Base-by-base conservation (phyloP, 30 jellyfish, hydroid and myxozoan genomes). In the Turritopsis rubra region DNA sequence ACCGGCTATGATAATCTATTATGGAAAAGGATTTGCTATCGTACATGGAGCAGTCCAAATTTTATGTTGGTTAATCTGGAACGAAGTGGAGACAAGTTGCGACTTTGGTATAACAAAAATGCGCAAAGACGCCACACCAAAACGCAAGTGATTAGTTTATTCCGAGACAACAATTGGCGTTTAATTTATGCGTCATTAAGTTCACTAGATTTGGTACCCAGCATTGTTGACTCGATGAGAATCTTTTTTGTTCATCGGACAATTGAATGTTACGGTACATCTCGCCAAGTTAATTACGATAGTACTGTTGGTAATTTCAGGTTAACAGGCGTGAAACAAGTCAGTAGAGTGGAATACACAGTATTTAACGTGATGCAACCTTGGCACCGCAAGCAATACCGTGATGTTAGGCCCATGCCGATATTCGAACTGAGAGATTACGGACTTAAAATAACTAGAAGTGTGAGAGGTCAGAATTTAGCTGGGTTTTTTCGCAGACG, bases 401-500 rank as follows among this genome's bases (percentile, higher is more conserved):
- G 23, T 5, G 52, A 66, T 25, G 72, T 71, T 21, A 24, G 72
- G 21, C 83, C 84, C 0, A 20, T 65, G 28, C 68, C 88, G 23
- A 82, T 82, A 16, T 65, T 65, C 72, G 27, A 41, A 21, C 21
- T 82, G 18, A 29, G 41, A 17, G 74, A 82, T 71, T 82, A 20
- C 81, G 88, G 88, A 16, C 54, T 82, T 19, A 82, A 82, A 30
- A 68, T 27, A 23, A 71, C 88, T 5, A 70, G 88, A 21, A 82
- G 75, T 0, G 73, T 22, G 18, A 68, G 86, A 16, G 81, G 88
- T 1, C 84, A 28, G 52, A 66, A 66, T 21, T 29, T 30, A 16
- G 73, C 83, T 24, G 83, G 53, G 27, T 82, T 82, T 4, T 82
- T 82, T 24, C 85, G 88, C 28, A 85, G 83, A 25, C 72, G 88